Conservation (phyloP, 2,888 invertebrate genomes). For the Synanthedon andrenaeformis region DNA sequence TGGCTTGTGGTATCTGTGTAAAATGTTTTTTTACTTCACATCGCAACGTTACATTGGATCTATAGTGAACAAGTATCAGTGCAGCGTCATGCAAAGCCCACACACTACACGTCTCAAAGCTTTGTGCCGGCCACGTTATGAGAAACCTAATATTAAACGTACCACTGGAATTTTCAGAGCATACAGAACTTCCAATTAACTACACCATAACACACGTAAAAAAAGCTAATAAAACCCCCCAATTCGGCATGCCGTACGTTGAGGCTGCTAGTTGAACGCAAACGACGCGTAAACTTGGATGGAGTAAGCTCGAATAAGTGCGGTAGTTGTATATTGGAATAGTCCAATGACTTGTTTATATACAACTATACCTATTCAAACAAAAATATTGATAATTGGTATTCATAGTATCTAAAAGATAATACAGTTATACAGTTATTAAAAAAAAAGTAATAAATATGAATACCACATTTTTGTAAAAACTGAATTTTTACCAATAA, state of each 20-base stretch:
- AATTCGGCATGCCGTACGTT: constrained; percentile 23
- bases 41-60: too few relatives aligned
- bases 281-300: constrained; percentile 46
- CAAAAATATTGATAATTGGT: too few relatives aligned
- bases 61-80: too few relatives aligned
- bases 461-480: too few relatives aligned
- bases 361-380: too few relatives aligned
- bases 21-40: too few relatives aligned
- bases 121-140: background rate
- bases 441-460: too few relatives aligned
- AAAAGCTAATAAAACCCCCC: constrained; percentile 19
- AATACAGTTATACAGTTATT: too few relatives aligned
- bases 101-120: background rate
- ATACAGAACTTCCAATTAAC: constrained; percentile 11
- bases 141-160: background rate
- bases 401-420: background rate
- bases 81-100: background rate
- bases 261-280: constrained; percentile 32
- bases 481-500: too few relatives aligned
- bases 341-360: background rate
- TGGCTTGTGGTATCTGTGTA: too few relatives aligned
- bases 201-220: constrained; percentile 5
- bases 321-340: background rate
- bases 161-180: background rate
- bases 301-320: constrained; percentile 31